Evolutionary conservation across 2,797 vertebrate genomes (phyloP).

Genomic region (Pempheris klunzingeri): DNA sequence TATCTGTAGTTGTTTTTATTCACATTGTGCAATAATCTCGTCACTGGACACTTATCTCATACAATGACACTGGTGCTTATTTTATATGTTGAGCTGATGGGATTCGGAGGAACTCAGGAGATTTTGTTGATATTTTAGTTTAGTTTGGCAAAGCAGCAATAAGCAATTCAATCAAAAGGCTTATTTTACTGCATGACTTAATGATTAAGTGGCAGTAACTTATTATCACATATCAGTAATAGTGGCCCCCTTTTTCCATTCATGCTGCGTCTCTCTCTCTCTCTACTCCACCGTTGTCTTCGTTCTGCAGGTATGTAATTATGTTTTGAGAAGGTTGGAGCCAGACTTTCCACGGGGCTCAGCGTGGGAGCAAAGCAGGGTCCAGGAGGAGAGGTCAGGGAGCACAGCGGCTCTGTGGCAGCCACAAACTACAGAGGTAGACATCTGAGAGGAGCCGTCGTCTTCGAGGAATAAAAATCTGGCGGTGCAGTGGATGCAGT

Average conservation of each 20-base stretch:
- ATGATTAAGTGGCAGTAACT: slow-evolving; percentile 22
- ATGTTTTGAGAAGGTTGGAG: slow-evolving; percentile 82
- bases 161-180: not conserved
- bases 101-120: slow-evolving; percentile 4
- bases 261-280: slow-evolving; percentile 56
- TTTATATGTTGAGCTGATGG: not conserved
- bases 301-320: slow-evolving; percentile 84
- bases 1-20: no score
- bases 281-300: slow-evolving; percentile 73
- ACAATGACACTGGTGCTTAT: slow-evolving; percentile 2
- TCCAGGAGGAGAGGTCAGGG: slow-evolving; percentile 64
- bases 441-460: slow-evolving; percentile 43
- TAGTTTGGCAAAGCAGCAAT: slow-evolving; percentile 8
- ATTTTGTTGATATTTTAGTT: not conserved
- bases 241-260: slow-evolving; percentile 41
- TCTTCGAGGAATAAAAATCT: slow-evolving; percentile 36
- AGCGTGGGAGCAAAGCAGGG: slow-evolving; percentile 77
- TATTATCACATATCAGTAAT: slow-evolving; percentile 42
- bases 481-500: slow-evolving; percentile 21
- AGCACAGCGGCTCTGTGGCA: slow-evolving; percentile 35
- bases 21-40: slow-evolving; percentile 8
- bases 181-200: no score
- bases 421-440: slow-evolving; percentile 31
- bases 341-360: slow-evolving; percentile 80
- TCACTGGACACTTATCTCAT: not conserved